Evolutionary conservation across 2,797 vertebrate species (phyloP), one percentile per base, ranked within the genome.

Genomic region (Phataginus tetradactyla): DNA sequence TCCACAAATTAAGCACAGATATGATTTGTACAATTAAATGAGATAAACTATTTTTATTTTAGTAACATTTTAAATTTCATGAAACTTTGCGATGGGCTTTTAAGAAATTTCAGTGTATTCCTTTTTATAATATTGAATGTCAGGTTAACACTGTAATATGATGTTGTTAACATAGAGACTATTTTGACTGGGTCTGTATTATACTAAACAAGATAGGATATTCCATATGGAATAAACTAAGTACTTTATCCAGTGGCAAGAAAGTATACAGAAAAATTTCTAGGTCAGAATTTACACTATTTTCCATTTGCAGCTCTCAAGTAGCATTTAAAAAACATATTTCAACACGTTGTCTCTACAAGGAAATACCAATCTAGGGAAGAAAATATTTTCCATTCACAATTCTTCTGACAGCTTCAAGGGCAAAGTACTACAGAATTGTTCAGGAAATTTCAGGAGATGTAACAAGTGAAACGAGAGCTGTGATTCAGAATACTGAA

Each of bases 381-480:
- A 91, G 74, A 64, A 96, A 96, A 94, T 86, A 83, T 75, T 95
- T 97, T 55, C 59, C 77, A 29, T 94, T 93, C 66, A 66, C 59
- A 75, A 68, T 94, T 94, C 63, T 88, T 94, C 66, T 88, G 59
- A 75, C 34, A 86, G 45, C 20, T 71, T 95, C 64, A 69, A 94
- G 83, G 51, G 23, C 55, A 32, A 95, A 96, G 77, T 71, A 71
- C 77, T 83, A 61, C 1, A 74, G 61, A 95, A 94, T 11, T 86
- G 29, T 79, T 95, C 45, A 83, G 10, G 27, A 91, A 86, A 83
- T 34, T 88, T 88, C 37, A 79, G 75, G 63, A 59, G 13, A 83
- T 27, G 1, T 20, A 79, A 89, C 59, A 91, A 78, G 61, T 86
- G 39, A 92, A 92, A 42, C 9, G 79, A 84, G 69, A 85, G 21